A percentile compares a stretch with the other conserved stretches of the same genome.
Evolutionary conservation across 2,888 invertebrate species (phyloP).

Genomic region (Emmelina monodactyla): DNA sequence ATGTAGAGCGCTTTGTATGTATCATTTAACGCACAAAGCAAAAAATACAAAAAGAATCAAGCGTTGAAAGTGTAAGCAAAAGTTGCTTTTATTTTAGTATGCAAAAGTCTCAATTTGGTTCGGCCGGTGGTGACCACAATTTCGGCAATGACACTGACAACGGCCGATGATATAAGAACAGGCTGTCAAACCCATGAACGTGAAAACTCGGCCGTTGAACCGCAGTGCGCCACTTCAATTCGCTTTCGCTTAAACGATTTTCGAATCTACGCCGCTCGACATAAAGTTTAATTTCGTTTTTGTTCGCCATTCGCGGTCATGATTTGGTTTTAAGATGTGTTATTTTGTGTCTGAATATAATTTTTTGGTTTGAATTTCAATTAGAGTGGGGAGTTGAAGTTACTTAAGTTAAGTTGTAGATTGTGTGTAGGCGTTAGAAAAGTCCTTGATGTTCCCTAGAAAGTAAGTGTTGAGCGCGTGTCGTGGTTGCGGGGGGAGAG

Average conservation of each 20-base stretch:
- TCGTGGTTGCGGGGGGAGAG: constrained; percentile 24
- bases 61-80: constrained; percentile 28
- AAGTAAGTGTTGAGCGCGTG: constrained; percentile 54
- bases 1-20: too few species aligned
- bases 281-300: constrained; percentile 41
- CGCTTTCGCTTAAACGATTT: constrained; percentile 54
- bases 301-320: constrained; percentile 1
- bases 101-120: constrained; percentile 43
- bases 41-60: constrained; percentile 14
- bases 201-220: constrained; percentile 68
- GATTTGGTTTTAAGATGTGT: constrained; percentile 22
- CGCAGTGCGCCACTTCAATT: constrained; percentile 34
- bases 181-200: constrained; percentile 66
- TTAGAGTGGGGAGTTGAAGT: constrained; percentile 7
- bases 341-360: background rate
- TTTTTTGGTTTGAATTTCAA: constrained; percentile 8
- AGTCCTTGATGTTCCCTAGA: constrained; percentile 55
- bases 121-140: constrained; percentile 28
- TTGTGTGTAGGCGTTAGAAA: constrained; percentile 19
- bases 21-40: too few species aligned
- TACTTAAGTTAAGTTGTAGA: background rate
- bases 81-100: constrained; percentile 27
- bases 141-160: constrained; percentile 67
- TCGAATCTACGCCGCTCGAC: constrained; percentile 31
- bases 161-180: constrained; percentile 64